Evolutionary conservation across 2,113 vertebrate genomes (phyloP).

Genomic region (Phasianus colchicus): DNA sequence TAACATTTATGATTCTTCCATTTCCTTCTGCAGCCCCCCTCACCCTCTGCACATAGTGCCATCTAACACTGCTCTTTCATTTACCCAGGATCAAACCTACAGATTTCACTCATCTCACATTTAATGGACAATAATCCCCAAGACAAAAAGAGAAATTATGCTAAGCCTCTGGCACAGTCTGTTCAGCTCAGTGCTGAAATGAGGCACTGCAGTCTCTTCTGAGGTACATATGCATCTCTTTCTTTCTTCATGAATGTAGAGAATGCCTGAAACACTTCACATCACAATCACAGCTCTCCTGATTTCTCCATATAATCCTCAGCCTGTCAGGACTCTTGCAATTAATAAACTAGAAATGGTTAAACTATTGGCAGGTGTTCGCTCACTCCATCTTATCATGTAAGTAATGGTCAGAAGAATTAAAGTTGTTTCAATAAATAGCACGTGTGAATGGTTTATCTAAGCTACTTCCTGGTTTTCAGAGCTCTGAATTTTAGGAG

Average conservation of each 20-base stretch:
- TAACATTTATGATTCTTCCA: not conserved
- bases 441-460: not conserved
- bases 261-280: not conserved
- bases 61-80: not conserved
- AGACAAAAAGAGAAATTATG: slow-evolving; percentile 27
- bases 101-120: not conserved
- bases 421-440: not conserved
- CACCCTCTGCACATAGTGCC: not conserved
- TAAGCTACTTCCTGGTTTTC: not conserved
- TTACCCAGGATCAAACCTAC: not conserved
- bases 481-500: not conserved
- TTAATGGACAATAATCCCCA: not conserved
- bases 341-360: not conserved
- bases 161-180: not conserved
- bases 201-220: not conserved
- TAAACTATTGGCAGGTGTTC: not conserved
- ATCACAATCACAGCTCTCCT: not conserved
- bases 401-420: not conserved
- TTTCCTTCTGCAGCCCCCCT: not conserved
- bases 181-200: not conserved
- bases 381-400: not conserved
- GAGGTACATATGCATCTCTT: not conserved
- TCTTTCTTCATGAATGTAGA: not conserved
- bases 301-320: not conserved
- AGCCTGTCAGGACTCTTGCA: not conserved